Conservation (phyloP, 2,888 invertebrate genomes). For the Loripinus fragilis region DNA sequence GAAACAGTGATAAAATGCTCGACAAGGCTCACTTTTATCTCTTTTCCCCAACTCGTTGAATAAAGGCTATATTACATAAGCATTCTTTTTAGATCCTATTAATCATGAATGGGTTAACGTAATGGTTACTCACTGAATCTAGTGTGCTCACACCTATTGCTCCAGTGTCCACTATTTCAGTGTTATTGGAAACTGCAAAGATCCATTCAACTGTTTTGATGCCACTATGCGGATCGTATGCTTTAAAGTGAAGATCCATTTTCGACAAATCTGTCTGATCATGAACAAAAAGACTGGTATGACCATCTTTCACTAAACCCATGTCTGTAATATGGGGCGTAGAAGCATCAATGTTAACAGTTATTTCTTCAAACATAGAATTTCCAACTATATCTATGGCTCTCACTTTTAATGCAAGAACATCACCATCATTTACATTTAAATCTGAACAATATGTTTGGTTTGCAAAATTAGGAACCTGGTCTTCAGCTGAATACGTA, state of each 20-base stretch:
- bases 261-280: constrained; percentile 58
- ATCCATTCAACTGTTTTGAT: constrained; percentile 57
- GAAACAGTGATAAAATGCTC: too few species aligned
- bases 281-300: constrained; percentile 58
- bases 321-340: constrained; percentile 58
- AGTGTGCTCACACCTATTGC: not conserved
- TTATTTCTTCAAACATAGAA: constrained; percentile 41
- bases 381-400: constrained; percentile 59
- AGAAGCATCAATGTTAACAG: constrained; percentile 57
- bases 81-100: too few species aligned
- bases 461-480: constrained; percentile 47
- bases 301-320: constrained; percentile 57
- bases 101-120: too few species aligned
- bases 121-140: not conserved
- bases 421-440: constrained; percentile 54
- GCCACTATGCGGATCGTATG: constrained; percentile 66
- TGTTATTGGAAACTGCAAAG: constrained; percentile 47
- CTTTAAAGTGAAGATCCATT: constrained; percentile 59
- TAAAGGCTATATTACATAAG: too few species aligned
- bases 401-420: constrained; percentile 45
- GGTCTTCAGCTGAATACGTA: not conserved
- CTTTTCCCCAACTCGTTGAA: too few species aligned
- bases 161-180: not conserved
- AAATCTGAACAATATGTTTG: constrained; percentile 48
- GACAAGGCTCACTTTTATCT: too few species aligned